A percentile compares a stretch with the other conserved stretches of the same genome.
Conservation (phyloP, 2,888 invertebrate species). For the Xylota sylvarum region DNA sequence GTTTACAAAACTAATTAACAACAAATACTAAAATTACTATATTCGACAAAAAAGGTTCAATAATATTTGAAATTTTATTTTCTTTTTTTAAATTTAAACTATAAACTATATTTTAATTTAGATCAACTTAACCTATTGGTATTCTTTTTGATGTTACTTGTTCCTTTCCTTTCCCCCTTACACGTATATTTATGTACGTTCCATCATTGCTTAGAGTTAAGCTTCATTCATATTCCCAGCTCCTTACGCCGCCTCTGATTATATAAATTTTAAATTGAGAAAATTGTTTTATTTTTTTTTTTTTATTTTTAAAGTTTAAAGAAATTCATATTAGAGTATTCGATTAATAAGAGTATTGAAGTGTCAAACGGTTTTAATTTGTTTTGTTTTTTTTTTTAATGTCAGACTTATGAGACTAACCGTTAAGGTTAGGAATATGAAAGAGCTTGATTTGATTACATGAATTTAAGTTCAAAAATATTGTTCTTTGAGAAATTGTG, state of each 20-base stretch:
- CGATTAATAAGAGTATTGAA: no score
- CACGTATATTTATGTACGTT: not conserved
- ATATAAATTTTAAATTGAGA: not conserved
- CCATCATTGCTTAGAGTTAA: not conserved
- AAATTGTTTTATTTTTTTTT: no score
- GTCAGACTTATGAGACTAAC: conserved; percentile 13
- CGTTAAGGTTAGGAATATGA: conserved; percentile 8
- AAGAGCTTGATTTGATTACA: not conserved
- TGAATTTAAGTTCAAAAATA: conserved; percentile 2
- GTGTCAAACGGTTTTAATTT: not conserved
- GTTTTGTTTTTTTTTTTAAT: not conserved
- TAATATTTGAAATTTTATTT: no score
- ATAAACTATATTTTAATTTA: not conserved
- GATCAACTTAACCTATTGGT: conserved; percentile 31
- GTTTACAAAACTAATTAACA: conserved; percentile 60
- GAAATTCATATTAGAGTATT: not conserved
- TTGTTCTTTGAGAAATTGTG: conserved; percentile 7
- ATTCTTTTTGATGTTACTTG: conserved; percentile 6
- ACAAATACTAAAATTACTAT: conserved; percentile 38
- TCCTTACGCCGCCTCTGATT: not conserved
- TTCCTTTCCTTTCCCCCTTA: not conserved
- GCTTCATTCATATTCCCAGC: conserved; percentile 7
- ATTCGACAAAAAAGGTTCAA: conserved; percentile 8
- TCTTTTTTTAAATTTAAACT: not conserved
- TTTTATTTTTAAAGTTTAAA: not conserved